Conservation (phyloP, 2,113 vertebrate species). For the Colinus virginianus region DNA sequence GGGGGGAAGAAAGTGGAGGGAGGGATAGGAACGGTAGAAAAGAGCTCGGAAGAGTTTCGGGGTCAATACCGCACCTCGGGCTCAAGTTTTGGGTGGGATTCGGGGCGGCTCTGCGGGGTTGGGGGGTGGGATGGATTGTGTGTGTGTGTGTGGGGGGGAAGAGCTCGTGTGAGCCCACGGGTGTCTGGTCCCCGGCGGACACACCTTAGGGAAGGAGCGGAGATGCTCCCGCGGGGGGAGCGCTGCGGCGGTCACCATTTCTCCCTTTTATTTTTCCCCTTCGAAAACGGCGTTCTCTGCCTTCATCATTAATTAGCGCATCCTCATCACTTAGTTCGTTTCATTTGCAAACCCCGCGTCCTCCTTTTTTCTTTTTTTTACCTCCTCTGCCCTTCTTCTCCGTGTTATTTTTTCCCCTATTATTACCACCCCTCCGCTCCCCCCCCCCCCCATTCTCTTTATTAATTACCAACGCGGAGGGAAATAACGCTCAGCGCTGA, state of each 20-base stretch:
- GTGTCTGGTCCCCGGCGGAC: background rate
- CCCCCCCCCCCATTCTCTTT: background rate
- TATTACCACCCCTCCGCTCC: no score
- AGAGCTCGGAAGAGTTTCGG: background rate
- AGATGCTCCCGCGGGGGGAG: background rate
- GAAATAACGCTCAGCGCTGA: background rate
- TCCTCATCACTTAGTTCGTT: background rate
- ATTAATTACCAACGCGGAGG: background rate
- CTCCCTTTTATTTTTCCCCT: background rate
- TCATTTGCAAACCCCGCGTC: accelerated
- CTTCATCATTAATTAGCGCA: background rate
- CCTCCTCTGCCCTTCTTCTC: background rate
- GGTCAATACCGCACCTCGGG: background rate
- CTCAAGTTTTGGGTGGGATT: background rate
- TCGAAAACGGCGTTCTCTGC: background rate
- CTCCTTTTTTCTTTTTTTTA: background rate
- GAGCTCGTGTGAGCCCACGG: no score
- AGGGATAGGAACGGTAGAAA: accelerated
- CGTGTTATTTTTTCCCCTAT: background rate
- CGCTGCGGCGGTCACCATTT: background rate
- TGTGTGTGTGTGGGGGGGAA: no score
- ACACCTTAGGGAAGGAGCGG: background rate
- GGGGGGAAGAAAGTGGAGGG: no score
- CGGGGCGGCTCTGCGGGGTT: background rate
- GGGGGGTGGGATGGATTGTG: no score